Percentiles rank a stretch among this genome's conserved stretches.
These are phyloP conservation scores for Eulemur mongoz DNA, from an alignment of 2,797 vertebrate species.

Conservation along the genomic window DNA sequence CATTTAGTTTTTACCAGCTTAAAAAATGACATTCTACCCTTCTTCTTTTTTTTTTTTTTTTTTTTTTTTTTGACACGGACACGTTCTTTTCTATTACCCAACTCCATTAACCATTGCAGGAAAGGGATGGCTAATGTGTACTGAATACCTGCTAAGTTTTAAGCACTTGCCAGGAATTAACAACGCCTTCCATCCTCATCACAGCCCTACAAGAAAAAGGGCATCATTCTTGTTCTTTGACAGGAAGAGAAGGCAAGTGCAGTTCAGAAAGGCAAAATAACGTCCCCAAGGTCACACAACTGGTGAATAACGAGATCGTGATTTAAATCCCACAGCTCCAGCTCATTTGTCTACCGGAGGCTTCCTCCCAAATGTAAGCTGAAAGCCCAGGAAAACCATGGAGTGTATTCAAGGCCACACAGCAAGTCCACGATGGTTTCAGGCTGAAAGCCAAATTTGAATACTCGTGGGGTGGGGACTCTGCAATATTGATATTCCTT, in stretches of 20 bases:
- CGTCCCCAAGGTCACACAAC: background rate
- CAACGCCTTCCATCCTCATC: background rate
- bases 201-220: background rate
- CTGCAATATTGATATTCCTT: conserved; percentile 6
- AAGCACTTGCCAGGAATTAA: background rate
- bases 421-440: background rate
- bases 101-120: background rate
- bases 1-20: background rate
- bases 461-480: background rate
- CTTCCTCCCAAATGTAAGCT: background rate
- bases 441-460: background rate
- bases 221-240: background rate
- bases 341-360: background rate
- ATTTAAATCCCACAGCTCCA: background rate
- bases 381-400: background rate
- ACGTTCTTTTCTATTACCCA: background rate
- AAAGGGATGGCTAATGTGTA: background rate
- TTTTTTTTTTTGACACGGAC: no score
- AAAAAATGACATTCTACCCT: background rate
- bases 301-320: background rate
- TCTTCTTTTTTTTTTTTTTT: background rate
- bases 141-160: background rate
- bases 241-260: background rate
- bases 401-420: background rate
- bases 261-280: background rate